Evolutionary conservation across 2,888 invertebrate genomes (phyloP), one percentile per base, ranked within the genome.

Genomic region (Lucinisca nassula): DNA sequence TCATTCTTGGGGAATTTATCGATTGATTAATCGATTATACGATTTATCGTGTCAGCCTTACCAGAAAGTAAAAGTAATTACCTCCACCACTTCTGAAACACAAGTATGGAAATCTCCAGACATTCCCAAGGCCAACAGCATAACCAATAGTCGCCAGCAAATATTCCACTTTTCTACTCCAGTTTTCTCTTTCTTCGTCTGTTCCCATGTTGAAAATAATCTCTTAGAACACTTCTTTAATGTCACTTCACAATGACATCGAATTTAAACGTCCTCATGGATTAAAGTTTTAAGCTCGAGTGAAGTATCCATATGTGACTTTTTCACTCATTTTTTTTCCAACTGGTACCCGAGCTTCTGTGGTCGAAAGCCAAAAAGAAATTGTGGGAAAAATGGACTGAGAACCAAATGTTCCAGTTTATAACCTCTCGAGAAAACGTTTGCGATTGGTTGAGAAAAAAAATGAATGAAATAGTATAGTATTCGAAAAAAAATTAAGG

Each of bases 41-140:
- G n/a, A n/a, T n/a, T n/a, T n/a, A n/a, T n/a, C n/a, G n/a, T n/a
- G n/a, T n/a, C n/a, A n/a, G n/a, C n/a, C n/a, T n/a, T n/a, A n/a
- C n/a, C n/a, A n/a, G n/a, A n/a, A n/a, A n/a, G n/a, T n/a, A n/a
- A n/a, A n/a, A n/a, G n/a, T n/a, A n/a, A n/a, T n/a, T 89, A 94
- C 94, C 94, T 55, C 94, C 94, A 0, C 94, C 94, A 79, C 93
- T 93, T 55, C 91, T 87, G 85, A 92, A 94, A 74, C 93, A 94
- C 8, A 94, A 83, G 72, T 94, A 94, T 0, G 94, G 94, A 76
- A 94, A 94, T 21, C 94, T 83, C 94, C 94, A 94, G 0, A 94
- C 93, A 92, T 94, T 94, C 79, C 94, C 94, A 10, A 94, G 82
- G 24, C 93, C 94, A 0, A 94, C 94, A 10, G 93, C 92, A 78